Base-by-base conservation (phyloP, 2,113 vertebrate species). In the Sinocyclocheilus maitianheensis region DNA sequence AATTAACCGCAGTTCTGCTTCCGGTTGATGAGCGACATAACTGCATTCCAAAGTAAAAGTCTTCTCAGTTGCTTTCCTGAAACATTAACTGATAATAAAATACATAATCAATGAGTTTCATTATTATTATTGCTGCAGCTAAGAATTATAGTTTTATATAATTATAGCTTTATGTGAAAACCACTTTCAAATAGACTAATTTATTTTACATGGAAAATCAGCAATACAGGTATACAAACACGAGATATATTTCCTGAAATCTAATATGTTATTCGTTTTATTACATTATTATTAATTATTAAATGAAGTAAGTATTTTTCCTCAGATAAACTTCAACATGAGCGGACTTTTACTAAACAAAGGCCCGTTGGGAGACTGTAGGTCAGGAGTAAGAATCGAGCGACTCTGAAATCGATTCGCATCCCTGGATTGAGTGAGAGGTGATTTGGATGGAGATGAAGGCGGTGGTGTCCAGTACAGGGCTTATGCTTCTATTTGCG, bases 381-480 rank as follows among this genome's bases (percentile, higher is more conserved):
- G 37, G 5, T 1, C 9, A 1, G 43, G 43, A 62, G 9, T 24
- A 71, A 43, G 65, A 62, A 60, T 72, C 74, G 62, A 77, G 30
- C 85, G 26, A 51, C 72, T 84, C 60, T 20, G 58, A 53, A n/a
- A 26, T 82, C 43, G 79, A 86, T 67, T 86, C 55, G 18, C 8
- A 24, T 71, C 10, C 26, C 43, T 65, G 55, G 8, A 24, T 7
- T 22, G 53, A 83, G 46, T 10, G 51, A 63, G 55, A 1, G 78
- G 24, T 55, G 65, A 74, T 63, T 84, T 37, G 48, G 63, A 53
- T 85, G 26, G 83, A 48, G 87, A 93, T 62, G 89, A 94, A 93
- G 94, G 87, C 81, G 20, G 13, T 46, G 6, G 3, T 75, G 9
- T 14, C 88, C 5, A 83, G 86, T 3, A 43, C 84, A 18, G 85